Conservation (phyloP, 1,140 invertebrate species). For the Lepidotrigona ventralis region DNA sequence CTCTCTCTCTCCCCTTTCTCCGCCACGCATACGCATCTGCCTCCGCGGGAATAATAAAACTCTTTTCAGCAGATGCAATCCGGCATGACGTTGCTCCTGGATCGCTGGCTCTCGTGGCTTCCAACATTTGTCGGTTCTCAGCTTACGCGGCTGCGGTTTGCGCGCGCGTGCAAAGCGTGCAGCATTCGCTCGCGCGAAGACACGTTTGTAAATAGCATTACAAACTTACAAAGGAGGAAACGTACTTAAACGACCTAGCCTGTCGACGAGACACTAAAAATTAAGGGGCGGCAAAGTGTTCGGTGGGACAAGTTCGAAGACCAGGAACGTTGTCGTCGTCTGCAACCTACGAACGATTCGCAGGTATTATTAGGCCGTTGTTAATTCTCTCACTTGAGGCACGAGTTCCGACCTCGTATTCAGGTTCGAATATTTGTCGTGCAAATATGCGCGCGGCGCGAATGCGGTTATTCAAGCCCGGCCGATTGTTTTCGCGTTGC, state of each 20-base stretch:
- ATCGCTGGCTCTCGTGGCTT: slow-evolving; percentile 64
- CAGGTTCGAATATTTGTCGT: slow-evolving; percentile 21
- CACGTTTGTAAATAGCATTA: background rate
- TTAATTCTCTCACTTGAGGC: slow-evolving; percentile 9
- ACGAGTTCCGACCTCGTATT: background rate
- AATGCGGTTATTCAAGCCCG: background rate
- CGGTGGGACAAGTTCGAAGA: background rate
- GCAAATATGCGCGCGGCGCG: background rate
- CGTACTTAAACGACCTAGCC: background rate
- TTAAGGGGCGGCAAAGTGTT: background rate
- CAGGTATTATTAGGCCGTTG: background rate
- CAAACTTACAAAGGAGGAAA: background rate
- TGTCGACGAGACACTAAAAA: background rate
- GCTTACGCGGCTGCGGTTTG: slow-evolving; percentile 73
- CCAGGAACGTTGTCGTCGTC: background rate
- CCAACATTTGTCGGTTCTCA: slow-evolving; percentile 75
- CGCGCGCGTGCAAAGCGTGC: slow-evolving; percentile 30
- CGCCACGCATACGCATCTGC: slow-evolving; percentile 28
- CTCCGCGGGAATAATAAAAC: slow-evolving; percentile 66
- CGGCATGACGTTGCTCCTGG: slow-evolving; percentile 73
- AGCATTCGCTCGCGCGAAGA: background rate
- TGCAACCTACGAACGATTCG: background rate
- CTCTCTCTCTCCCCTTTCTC: background rate
- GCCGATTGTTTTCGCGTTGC: background rate
- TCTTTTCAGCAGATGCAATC: slow-evolving; percentile 76